Evolutionary conservation across 2,888 invertebrate genomes (phyloP).

Genomic region (Melipona beecheii): DNA sequence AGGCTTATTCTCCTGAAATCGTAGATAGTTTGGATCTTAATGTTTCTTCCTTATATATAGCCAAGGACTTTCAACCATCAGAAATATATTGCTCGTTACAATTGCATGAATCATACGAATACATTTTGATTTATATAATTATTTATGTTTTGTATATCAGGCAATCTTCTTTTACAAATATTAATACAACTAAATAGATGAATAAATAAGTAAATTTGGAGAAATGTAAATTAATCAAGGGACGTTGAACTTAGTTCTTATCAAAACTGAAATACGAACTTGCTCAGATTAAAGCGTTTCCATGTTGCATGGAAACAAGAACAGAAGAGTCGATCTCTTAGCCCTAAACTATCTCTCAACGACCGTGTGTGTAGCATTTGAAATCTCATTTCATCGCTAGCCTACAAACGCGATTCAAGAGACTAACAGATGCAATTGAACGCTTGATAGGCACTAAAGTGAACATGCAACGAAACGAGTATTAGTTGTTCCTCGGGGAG

Average conservation of each 20-base stretch:
- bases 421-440: slow-evolving; percentile 48
- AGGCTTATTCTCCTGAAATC: too few species aligned
- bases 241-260: too few species aligned
- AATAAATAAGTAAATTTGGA: neutral
- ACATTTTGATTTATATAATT: too few species aligned
- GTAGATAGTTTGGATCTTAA: too few species aligned
- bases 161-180: too few species aligned
- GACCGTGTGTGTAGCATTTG: slow-evolving; percentile 58
- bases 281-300: neutral
- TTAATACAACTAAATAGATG: too few species aligned
- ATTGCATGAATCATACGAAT: too few species aligned
- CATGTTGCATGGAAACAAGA: slow-evolving; percentile 40
- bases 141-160: too few species aligned
- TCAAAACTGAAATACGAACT: neutral
- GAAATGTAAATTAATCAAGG: neutral
- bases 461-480: slow-evolving; percentile 44
- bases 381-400: slow-evolving; percentile 43
- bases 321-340: neutral
- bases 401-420: slow-evolving; percentile 42
- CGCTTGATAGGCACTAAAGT: slow-evolving; percentile 51
- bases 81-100: too few species aligned
- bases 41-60: too few species aligned
- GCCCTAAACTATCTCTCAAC: slow-evolving; percentile 45
- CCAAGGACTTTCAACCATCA: too few species aligned
- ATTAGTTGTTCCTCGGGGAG: slow-evolving; percentile 64